These are phyloP conservation scores for Setophaga coronata DNA, from an alignment of 2,113 vertebrate genomes.

Conservation along the genomic window DNA sequence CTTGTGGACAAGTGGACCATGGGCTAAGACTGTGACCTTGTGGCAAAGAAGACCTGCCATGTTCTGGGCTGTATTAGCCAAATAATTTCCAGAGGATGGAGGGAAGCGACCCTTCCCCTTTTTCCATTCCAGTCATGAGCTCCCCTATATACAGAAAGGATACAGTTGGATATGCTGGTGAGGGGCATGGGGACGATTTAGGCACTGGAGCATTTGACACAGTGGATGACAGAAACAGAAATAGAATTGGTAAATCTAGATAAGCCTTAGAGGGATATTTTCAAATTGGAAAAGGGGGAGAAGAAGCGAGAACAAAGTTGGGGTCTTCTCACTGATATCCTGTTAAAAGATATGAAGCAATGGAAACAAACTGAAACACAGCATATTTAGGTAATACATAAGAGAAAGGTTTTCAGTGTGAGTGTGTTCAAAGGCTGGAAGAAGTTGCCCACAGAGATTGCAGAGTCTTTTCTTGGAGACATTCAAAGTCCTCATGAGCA, in stretches of 20 bases:
- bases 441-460: background rate
- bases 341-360: background rate
- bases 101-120: background rate
- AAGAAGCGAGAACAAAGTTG: background rate
- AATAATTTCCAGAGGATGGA: background rate
- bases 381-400: background rate
- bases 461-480: background rate
- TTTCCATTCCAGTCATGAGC: background rate
- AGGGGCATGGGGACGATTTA: background rate
- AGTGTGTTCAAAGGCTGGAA: background rate
- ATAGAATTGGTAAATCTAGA: background rate
- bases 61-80: background rate
- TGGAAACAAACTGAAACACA: background rate
- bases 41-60: background rate
- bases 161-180: background rate
- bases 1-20: background rate
- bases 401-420: background rate
- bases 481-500: background rate
- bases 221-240: background rate
- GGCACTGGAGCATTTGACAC: background rate
- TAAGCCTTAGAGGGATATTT: background rate
- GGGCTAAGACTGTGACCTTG: background rate
- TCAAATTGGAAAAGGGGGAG: background rate
- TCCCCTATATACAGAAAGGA: background rate
- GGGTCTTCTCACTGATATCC: background rate